Evolutionary conservation across 2,113 vertebrate genomes (phyloP).

Genomic region (Calyptommatus sinebrachiatus): DNA sequence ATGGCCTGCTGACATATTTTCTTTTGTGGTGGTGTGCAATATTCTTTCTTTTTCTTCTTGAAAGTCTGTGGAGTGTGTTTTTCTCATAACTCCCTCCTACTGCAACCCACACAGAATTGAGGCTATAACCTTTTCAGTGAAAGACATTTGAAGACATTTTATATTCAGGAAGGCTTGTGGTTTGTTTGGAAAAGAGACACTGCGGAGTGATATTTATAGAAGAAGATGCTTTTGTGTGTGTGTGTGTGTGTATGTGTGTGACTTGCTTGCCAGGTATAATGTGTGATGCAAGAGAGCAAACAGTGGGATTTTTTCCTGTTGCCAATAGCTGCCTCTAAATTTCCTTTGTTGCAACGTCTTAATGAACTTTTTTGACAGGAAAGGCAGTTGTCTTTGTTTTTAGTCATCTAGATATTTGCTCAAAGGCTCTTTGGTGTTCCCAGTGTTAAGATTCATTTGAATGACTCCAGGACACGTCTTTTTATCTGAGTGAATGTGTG

Average conservation of each 20-base stretch:
- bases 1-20: background rate
- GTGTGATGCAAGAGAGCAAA: constrained; percentile 35
- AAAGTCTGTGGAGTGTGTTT: background rate
- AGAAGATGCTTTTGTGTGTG: background rate
- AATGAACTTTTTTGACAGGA: constrained; percentile 55
- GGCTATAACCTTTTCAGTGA: constrained; percentile 1
- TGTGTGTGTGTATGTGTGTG: too few relatives aligned
- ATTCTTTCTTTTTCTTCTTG: background rate
- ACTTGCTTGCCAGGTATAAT: constrained; percentile 23
- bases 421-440: constrained; percentile 55
- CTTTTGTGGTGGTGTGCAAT: background rate
- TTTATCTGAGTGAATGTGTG: background rate
- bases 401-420: constrained; percentile 59
- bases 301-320: constrained; percentile 41
- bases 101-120: constrained; percentile 1
- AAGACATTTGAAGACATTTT: constrained; percentile 10
- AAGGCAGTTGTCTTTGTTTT: constrained; percentile 54
- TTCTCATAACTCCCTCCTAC: background rate
- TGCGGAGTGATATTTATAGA: constrained; percentile 2
- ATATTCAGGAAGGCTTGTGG: constrained; percentile 4
- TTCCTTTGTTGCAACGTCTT: constrained; percentile 32
- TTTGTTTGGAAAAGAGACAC: constrained; percentile 2
- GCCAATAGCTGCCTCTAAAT: constrained; percentile 26
- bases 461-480: constrained; percentile 23
- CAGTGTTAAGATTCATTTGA: constrained; percentile 54